These are phyloP conservation scores for Poecilia picta DNA, from an alignment of 2,797 vertebrate species.

Conservation along the genomic window DNA sequence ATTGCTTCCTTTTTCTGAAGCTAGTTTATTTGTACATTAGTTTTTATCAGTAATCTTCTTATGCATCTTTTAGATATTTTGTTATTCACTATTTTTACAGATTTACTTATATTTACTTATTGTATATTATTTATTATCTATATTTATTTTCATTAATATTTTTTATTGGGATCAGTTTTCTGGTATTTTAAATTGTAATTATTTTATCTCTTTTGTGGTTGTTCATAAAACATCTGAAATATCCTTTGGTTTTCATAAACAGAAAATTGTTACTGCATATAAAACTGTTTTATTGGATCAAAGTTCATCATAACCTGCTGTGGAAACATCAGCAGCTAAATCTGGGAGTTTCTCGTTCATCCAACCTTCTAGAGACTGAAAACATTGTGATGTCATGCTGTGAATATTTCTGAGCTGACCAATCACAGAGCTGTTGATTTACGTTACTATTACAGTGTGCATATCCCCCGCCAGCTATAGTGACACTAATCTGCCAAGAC, in stretches of 20 bases:
- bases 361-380: background rate
- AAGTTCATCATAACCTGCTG: background rate
- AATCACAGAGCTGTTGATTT: conserved; percentile 24
- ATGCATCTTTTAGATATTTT: background rate
- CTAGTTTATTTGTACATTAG: background rate
- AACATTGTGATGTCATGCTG: background rate
- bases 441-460: background rate
- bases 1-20: background rate
- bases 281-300: background rate
- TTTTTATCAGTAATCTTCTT: background rate
- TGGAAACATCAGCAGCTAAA: background rate
- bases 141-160: background rate
- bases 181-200: background rate
- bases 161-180: background rate
- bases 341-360: background rate
- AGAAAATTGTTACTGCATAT: background rate
- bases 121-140: background rate
- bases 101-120: background rate
- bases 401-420: conserved; percentile 21
- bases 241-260: background rate
- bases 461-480: conserved; percentile 15
- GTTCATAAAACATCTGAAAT: background rate
- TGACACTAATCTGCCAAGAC: conserved; percentile 67
- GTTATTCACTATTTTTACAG: no score
- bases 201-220: background rate